Conservation (phyloP, 2,113 vertebrate genomes). For the Phaethon lepturus region DNA sequence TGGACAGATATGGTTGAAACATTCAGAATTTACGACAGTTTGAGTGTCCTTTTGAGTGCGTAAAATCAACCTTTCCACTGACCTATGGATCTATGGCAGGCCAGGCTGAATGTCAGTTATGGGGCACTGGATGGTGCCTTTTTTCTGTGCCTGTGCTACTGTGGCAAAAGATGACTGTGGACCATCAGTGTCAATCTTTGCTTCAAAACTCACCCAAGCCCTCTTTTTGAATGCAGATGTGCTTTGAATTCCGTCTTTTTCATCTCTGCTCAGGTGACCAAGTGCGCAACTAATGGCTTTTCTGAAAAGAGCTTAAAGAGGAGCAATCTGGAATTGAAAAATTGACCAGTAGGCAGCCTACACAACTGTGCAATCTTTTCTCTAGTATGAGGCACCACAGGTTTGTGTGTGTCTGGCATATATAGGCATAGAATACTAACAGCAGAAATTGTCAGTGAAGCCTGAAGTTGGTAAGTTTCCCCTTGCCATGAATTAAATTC, state of each 20-base stretch:
- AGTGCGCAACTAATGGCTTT: background rate
- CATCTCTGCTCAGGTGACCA: background rate
- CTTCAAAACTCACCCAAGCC: background rate
- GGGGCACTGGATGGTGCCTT: background rate
- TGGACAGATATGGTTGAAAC: background rate
- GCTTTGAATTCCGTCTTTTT: background rate
- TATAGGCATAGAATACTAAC: background rate
- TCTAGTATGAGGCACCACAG: background rate
- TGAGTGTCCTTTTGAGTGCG: background rate
- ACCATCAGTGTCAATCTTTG: background rate
- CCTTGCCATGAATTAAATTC: background rate
- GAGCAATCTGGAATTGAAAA: background rate
- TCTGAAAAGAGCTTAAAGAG: background rate
- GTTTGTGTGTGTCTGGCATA: background rate
- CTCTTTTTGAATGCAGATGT: background rate
- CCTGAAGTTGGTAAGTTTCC: background rate
- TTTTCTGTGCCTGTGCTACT: fast-evolving
- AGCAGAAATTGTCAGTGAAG: background rate
- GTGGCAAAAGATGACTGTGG: background rate
- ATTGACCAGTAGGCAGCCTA: background rate
- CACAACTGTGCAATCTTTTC: background rate
- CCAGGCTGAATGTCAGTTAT: background rate
- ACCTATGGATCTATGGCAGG: fast-evolving
- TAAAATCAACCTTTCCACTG: background rate
- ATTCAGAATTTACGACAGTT: background rate